Base-by-base conservation (phyloP, 35 echinoderm and acorn worm species). In the Acanthaster planci region DNA sequence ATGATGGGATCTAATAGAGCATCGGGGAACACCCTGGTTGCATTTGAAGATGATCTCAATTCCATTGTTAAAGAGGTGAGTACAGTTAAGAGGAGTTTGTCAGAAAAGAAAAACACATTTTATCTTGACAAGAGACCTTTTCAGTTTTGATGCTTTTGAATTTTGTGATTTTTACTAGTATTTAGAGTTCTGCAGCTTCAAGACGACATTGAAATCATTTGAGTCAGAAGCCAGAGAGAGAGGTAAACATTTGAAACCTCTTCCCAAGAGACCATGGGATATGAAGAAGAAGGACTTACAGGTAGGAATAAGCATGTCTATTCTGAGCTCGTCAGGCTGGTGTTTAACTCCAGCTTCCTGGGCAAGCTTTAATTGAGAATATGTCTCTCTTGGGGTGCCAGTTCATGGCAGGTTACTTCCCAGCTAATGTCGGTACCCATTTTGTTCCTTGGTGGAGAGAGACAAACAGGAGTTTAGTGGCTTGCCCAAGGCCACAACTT, bases 21-120 rank as follows among this genome's bases (percentile, higher is more conserved):
- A 31, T 22, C 83, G 34, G 82, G 86, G 0, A 88, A 83, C 12
- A 51, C 88, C 8, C 87, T 90, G 4, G 87, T 89, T 67, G 87
- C 82, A 5, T 97, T 97, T 88, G 95, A 97, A 76, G 84, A 87
- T 75, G 95, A 97, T 38, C 86, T 97, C 12, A 97, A 97, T 86
- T 84, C 81, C 17, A 93, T 97, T 27, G 95, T 97, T 9, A 97
- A 97, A 82, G 95, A 97, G 85, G 95, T 97, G 83, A 90, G 86
- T 30, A 88, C 19, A 21, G 51, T 21, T 31, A 4, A 22, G 23
- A 16, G 39, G 30, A 57, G 2, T 30, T 84, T 39, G 35, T 8
- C 19, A 85, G 23, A 47, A n/a, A n/a, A n/a, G n/a, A 47, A 47
- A 60, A 23, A 10, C 52, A 40, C 35, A 35, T 76, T 78, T 78